Evolutionary conservation across 2,113 vertebrate genomes (phyloP).

Genomic region (Myotis brandtii): DNA sequence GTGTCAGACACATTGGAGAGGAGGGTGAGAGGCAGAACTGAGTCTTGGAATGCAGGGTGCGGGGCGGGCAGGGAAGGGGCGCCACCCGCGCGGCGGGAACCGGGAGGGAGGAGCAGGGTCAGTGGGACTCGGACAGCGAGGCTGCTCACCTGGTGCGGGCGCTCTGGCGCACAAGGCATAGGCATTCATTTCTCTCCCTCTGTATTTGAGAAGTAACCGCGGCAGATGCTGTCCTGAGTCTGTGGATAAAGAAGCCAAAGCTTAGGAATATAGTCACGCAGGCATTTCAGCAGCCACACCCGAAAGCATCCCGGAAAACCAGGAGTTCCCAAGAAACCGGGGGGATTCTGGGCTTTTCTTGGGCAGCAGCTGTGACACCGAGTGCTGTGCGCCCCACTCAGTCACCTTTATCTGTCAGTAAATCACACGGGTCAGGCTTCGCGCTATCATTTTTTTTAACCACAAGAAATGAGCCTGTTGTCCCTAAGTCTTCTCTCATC

Average conservation of each 20-base stretch:
- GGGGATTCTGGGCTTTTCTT: background rate
- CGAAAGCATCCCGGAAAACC: background rate
- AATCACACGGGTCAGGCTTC: background rate
- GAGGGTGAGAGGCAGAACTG: background rate
- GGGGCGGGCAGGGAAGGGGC: background rate
- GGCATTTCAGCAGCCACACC: background rate
- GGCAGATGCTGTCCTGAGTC: background rate
- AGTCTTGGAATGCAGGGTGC: fast-evolving
- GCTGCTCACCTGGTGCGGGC: too few species aligned
- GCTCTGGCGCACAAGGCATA: too few species aligned
- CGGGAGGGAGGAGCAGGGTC: too few species aligned
- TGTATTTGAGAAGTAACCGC: background rate
- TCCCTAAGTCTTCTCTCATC: background rate
- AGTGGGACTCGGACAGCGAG: fast-evolving
- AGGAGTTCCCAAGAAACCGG: background rate
- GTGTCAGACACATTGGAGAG: background rate
- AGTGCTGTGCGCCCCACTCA: background rate
- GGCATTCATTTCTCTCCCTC: fast-evolving
- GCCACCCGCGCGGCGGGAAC: background rate
- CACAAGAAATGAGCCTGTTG: background rate
- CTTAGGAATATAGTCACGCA: background rate
- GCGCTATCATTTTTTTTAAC: background rate
- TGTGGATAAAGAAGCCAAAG: background rate
- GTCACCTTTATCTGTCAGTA: background rate
- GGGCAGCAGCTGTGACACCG: background rate